Evolutionary conservation across 1,140 invertebrate genomes (phyloP).

Genomic region (Drosophila gunungcola): DNA sequence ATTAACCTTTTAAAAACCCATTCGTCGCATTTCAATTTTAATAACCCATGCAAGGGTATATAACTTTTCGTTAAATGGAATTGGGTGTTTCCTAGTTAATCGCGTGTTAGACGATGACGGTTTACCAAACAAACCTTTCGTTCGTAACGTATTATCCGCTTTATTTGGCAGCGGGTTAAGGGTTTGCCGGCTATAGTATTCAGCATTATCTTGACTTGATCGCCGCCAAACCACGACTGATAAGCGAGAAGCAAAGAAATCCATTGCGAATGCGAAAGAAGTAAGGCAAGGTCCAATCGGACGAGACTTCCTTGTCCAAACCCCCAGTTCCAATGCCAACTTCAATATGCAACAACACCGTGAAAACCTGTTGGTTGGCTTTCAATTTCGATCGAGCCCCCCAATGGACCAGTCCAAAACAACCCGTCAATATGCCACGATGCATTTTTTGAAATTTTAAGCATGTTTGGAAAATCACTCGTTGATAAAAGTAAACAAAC

Average conservation of each 20-base stretch:
- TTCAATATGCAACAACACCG: conserved; percentile 13
- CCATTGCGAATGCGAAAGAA: conserved; percentile 49
- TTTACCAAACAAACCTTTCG: conserved; percentile 56
- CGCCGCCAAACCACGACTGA: conserved; percentile 31
- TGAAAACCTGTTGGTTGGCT: conserved; percentile 65
- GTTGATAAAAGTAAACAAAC: conserved; percentile 27
- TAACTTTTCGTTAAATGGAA: neutral
- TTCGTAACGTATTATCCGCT: conserved; percentile 58
- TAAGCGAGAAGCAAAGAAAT: conserved; percentile 34
- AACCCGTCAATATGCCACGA: conserved; percentile 53
- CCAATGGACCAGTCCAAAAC: conserved; percentile 15
- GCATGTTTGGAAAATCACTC: neutral
- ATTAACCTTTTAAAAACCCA: no score
- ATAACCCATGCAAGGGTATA: neutral
- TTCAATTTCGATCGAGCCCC: conserved; percentile 27
- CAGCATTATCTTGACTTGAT: conserved; percentile 59
- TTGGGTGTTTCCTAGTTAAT: neutral
- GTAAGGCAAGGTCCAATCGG: conserved; percentile 68
- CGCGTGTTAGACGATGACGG: conserved; percentile 13
- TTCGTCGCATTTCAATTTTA: no score
- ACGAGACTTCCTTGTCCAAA: conserved; percentile 45
- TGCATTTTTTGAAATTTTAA: conserved; percentile 37
- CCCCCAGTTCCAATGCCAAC: conserved; percentile 22
- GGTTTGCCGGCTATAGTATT: conserved; percentile 38
- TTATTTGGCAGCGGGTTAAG: conserved; percentile 50